Evolutionary conservation across 2,888 invertebrate species (phyloP).

Genomic region (Phania funesta): DNA sequence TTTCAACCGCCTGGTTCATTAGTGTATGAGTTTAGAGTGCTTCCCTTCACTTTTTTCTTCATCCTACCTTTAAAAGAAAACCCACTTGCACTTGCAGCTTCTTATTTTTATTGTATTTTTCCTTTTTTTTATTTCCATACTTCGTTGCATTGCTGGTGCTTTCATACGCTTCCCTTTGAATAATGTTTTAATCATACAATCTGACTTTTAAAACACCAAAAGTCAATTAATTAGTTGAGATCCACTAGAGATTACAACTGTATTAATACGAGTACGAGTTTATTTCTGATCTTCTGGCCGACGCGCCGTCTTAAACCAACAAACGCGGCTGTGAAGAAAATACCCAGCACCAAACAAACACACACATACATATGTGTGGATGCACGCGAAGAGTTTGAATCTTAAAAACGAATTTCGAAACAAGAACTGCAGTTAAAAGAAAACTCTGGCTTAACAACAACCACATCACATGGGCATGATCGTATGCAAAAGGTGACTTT

Average conservation of each 20-base stretch:
- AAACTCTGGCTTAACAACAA: conserved; percentile 23
- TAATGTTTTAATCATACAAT: conserved; percentile 56
- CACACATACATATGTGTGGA: background rate
- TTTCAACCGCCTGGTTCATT: no score
- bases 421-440: conserved; percentile 8
- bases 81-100: background rate
- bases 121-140: background rate
- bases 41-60: no score
- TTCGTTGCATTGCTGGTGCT: background rate
- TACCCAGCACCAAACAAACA: background rate
- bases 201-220: conserved; percentile 76
- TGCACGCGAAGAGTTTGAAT: conserved; percentile 8
- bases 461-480: background rate
- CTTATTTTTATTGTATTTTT: background rate
- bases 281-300: conserved; percentile 2
- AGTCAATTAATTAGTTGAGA: conserved; percentile 81
- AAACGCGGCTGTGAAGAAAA: conserved; percentile 37
- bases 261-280: conserved; percentile 72
- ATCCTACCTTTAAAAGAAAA: background rate
- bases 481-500: conserved; percentile 53
- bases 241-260: conserved; percentile 79
- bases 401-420: conserved; percentile 2
- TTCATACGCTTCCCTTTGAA: conserved; percentile 36
- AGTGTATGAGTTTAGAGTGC: no score
- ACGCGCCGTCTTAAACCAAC: conserved; percentile 37